phyloP scores from a whole-genome alignment of 2,797 vertebrate genomes.

The Aplochiton taeniatus region DNA sequence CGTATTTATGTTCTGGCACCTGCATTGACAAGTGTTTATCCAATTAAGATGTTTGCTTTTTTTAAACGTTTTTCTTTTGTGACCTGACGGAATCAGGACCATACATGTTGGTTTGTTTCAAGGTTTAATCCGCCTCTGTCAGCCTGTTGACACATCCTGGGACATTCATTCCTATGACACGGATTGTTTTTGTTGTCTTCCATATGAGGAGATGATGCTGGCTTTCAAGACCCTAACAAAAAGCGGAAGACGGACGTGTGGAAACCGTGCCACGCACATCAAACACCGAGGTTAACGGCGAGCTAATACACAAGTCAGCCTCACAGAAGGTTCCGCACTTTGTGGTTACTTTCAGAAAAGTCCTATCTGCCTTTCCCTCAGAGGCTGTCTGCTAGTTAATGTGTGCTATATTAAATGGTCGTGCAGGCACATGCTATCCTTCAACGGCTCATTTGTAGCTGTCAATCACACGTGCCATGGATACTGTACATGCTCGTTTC shows the following conservation, averaged over 20 bases:
- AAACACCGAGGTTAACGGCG: too few species aligned
- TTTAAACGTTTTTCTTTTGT: too few species aligned
- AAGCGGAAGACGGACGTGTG: background rate
- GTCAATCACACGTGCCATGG: constrained; percentile 1
- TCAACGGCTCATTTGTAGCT: background rate
- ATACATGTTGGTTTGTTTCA: background rate
- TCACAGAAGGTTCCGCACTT: background rate
- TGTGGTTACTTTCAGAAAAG: too few species aligned
- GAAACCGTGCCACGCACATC: background rate
- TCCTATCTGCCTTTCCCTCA: too few species aligned
- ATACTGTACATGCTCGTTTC: background rate
- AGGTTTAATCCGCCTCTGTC: constrained; percentile 5
- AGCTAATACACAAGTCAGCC: background rate
- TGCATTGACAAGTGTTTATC: too few species aligned
- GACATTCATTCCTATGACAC: background rate
- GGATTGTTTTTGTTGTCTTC: background rate
- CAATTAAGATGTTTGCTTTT: too few species aligned
- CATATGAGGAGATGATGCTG: constrained; percentile 13
- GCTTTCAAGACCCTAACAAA: constrained; percentile 2
- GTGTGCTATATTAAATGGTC: background rate
- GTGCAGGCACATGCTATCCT: background rate
- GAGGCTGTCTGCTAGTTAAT: too few species aligned
- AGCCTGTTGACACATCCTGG: background rate
- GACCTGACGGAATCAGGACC: background rate
- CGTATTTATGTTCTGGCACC: too few species aligned